A percentile compares a stretch with the other conserved stretches of the same genome.
Evolutionary conservation across 2,113 vertebrate genomes (phyloP).

Genomic region (Myiozetetes cayanensis): DNA sequence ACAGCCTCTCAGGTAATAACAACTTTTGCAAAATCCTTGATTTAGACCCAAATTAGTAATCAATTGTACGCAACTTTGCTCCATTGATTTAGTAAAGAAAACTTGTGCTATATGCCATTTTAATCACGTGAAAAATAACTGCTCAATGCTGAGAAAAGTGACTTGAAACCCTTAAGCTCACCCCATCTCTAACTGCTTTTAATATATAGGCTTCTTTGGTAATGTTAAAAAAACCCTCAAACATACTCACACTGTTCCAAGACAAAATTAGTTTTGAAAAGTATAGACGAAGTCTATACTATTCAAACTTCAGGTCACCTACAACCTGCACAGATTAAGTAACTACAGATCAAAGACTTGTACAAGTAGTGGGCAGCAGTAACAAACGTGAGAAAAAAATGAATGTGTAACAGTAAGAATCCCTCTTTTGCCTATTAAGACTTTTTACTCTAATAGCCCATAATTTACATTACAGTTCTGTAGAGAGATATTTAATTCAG

Average conservation of each 20-base stretch:
- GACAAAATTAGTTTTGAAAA: background rate
- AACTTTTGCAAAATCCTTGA: background rate
- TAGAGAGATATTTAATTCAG: background rate
- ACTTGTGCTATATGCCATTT: background rate
- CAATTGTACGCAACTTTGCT: background rate
- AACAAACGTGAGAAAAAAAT: background rate
- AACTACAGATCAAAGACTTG: background rate
- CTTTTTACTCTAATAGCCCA: background rate
- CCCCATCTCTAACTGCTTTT: background rate
- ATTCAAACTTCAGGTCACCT: background rate
- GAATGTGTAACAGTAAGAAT: rapidly evolving
- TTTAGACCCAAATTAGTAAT: background rate
- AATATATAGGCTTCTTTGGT: rapidly evolving
- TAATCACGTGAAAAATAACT: background rate
- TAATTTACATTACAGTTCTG: background rate
- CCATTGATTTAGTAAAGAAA: background rate
- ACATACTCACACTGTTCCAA: background rate
- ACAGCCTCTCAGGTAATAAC: background rate
- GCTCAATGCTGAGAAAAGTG: background rate
- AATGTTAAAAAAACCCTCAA: background rate
- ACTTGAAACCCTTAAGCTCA: background rate
- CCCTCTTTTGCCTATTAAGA: background rate
- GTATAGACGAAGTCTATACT: background rate
- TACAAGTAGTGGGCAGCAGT: background rate
- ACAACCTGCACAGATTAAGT: background rate